Evolutionary conservation across 2,113 vertebrate species (phyloP).

Genomic region (Mus pahari): DNA sequence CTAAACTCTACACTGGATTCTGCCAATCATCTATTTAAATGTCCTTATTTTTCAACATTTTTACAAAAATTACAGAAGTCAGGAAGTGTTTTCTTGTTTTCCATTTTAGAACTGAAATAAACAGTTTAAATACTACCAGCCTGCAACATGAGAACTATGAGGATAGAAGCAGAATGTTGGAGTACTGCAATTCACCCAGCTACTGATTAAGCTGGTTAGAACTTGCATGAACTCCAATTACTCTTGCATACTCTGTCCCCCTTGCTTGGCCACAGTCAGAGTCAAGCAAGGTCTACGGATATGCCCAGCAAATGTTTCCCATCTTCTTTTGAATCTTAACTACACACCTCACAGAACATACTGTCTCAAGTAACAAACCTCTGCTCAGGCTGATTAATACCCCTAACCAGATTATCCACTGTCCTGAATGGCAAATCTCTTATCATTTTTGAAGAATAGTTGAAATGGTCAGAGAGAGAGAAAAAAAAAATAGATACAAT

Average conservation of each 20-base stretch:
- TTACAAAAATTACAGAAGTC: not conserved
- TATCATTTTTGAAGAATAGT: constrained; percentile 17
- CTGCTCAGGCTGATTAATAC: not conserved
- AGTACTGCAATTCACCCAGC: constrained; percentile 67
- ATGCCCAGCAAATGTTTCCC: constrained; percentile 45
- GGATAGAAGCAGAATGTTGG: not conserved
- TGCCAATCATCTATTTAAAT: constrained; percentile 12
- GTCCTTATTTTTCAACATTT: not conserved
- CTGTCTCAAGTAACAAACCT: not conserved
- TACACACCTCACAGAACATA: not conserved
- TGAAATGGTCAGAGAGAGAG: not conserved
- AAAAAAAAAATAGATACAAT: not conserved
- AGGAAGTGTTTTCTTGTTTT: not conserved
- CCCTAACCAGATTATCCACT: not conserved
- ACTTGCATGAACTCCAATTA: constrained; percentile 51
- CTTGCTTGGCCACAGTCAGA: constrained; percentile 59
- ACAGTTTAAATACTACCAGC: not conserved
- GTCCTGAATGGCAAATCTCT: not conserved
- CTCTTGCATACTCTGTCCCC: constrained; percentile 84
- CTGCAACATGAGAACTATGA: not conserved
- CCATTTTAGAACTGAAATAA: not conserved
- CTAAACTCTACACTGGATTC: not conserved
- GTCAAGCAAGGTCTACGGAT: constrained; percentile 84
- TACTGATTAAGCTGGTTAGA: constrained; percentile 33
- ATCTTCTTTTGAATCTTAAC: not conserved